A percentile compares a stretch with the other conserved stretches of the same genome.
Conservation (phyloP, 2,797 vertebrate species). For the Alosa sapidissima region DNA sequence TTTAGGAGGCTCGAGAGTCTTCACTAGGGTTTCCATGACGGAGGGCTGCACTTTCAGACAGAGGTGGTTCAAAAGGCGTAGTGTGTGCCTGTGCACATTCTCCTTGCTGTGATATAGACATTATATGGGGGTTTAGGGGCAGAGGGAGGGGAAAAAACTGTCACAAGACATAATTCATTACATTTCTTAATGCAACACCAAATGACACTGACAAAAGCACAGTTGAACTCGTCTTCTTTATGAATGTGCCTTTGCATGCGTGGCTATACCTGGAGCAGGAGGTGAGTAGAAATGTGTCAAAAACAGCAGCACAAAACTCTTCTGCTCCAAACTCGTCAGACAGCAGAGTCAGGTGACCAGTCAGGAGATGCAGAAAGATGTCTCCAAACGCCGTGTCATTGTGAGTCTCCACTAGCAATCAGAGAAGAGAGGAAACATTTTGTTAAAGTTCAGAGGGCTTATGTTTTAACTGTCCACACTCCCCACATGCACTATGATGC, state of each 20-base stretch:
- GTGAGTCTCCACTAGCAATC: constrained; percentile 84
- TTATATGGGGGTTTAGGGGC: neutral
- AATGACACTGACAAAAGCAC: too few relatives aligned
- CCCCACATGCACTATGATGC: neutral
- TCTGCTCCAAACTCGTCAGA: constrained; percentile 90
- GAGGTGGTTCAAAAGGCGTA: constrained; percentile 91
- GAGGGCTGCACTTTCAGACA: constrained; percentile 87
- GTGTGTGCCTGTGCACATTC: constrained; percentile 90
- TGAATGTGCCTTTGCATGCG: neutral
- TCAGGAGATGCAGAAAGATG: constrained; percentile 94
- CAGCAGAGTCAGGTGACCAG: constrained; percentile 88
- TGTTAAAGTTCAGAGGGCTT: neutral
- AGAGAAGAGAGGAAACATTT: neutral
- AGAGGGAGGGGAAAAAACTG: neutral
- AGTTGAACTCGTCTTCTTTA: too few relatives aligned
- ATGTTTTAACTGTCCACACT: neutral
- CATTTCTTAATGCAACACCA: too few relatives aligned
- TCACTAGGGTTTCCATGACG: constrained; percentile 84
- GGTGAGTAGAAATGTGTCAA: constrained; percentile 90
- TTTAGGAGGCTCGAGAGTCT: constrained; percentile 90
- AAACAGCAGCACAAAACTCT: constrained; percentile 90
- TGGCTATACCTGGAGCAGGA: constrained; percentile 84
- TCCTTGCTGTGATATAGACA: constrained; percentile 83
- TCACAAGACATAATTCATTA: too few relatives aligned
- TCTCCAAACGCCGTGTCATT: constrained; percentile 92